Evolutionary conservation across 2,888 invertebrate genomes (phyloP).

Genomic region (Cryptus armator): DNA sequence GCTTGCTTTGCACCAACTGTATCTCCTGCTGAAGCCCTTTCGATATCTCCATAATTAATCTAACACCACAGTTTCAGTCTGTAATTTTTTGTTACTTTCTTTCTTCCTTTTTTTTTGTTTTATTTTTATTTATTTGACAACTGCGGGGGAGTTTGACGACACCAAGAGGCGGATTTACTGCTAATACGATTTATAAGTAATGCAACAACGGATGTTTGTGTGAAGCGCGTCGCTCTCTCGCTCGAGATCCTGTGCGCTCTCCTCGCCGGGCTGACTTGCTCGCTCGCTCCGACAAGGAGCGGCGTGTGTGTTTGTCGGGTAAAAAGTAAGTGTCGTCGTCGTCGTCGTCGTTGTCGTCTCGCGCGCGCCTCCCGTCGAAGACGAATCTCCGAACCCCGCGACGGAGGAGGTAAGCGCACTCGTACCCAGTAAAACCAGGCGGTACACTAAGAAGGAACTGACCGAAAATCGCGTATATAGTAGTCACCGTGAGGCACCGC

Average conservation of each 20-base stretch:
- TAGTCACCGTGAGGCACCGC: slow-evolving; percentile 59
- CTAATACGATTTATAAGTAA: slow-evolving; percentile 6
- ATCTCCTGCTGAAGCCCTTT: slow-evolving; percentile 88
- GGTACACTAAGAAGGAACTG: slow-evolving; percentile 27
- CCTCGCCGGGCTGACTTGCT: slow-evolving; percentile 66
- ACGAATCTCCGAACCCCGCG: slow-evolving; percentile 55
- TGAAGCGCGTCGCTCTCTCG: slow-evolving; percentile 60
- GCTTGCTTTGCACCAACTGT: slow-evolving; percentile 87
- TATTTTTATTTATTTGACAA: slow-evolving; percentile 3
- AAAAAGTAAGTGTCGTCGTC: slow-evolving; percentile 43
- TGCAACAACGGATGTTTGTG: slow-evolving; percentile 38
- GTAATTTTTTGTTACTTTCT: slow-evolving; percentile 30
- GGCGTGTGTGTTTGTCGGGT: slow-evolving; percentile 12
- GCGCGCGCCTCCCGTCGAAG: slow-evolving; percentile 57
- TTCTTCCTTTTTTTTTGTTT: slow-evolving; percentile 4
- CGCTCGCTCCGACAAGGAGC: slow-evolving; percentile 60
- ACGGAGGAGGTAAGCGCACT: slow-evolving; percentile 21
- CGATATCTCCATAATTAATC: slow-evolving; percentile 87
- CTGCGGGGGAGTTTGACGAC: slow-evolving; percentile 25
- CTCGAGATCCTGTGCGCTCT: slow-evolving; percentile 65
- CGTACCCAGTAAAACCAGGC: slow-evolving; percentile 22
- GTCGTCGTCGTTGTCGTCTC: slow-evolving; percentile 37
- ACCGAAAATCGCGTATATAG: slow-evolving; percentile 30
- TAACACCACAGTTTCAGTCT: slow-evolving; percentile 40
- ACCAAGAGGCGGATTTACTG: background rate